phyloP scores from a whole-genome alignment of 2,888 invertebrate genomes.

The Carpatolechia fugitivella region DNA sequence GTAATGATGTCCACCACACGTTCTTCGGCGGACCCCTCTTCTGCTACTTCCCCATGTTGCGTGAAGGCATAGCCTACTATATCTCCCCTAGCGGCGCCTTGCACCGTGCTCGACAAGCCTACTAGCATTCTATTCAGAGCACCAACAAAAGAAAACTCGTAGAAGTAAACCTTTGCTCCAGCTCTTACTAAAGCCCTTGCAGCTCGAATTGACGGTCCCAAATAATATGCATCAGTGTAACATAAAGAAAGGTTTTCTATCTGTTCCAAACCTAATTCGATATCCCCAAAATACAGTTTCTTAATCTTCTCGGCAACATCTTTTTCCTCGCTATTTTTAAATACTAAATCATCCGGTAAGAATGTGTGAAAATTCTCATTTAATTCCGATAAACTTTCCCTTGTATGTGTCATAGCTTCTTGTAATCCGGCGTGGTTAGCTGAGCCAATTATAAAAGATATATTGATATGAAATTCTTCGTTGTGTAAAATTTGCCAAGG shows the following conservation, averaged over 20 bases:
- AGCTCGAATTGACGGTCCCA: constrained; percentile 48
- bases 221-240: constrained; percentile 52
- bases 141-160: constrained; percentile 77
- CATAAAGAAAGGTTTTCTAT: constrained; percentile 40
- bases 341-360: constrained; percentile 53
- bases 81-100: constrained; percentile 77
- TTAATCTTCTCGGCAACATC: constrained; percentile 37
- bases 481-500: constrained; percentile 46
- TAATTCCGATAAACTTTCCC: constrained; percentile 34
- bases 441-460: constrained; percentile 52
- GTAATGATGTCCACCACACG: constrained; percentile 39
- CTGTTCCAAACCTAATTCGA: constrained; percentile 33
- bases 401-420: constrained; percentile 41
- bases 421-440: constrained; percentile 52
- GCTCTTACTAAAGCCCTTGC: constrained; percentile 44
- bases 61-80: constrained; percentile 75
- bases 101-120: constrained; percentile 44
- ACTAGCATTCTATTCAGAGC: constrained; percentile 62
- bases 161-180: constrained; percentile 73
- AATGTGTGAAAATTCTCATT: constrained; percentile 38
- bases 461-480: constrained; percentile 23
- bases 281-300: constrained; percentile 46
- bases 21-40: constrained; percentile 31
- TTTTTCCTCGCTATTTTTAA: constrained; percentile 32
- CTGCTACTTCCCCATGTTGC: constrained; percentile 30